Conservation (phyloP, 2,113 vertebrate species). For the Apeltes quadracus region DNA sequence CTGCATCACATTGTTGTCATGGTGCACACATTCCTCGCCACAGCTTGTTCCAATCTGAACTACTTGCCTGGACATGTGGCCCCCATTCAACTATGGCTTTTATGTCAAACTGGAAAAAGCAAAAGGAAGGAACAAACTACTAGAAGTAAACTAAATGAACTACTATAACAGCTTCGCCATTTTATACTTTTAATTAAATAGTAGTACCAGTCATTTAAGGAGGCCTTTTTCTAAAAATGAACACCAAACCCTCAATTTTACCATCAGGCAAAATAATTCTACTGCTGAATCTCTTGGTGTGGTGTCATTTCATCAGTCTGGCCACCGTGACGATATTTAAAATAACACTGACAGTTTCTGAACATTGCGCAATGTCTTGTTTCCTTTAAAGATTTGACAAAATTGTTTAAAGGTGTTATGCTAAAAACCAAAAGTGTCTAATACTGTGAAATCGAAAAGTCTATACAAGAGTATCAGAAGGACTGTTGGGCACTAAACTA, state of each 20-base stretch:
- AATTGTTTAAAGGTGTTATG: background rate
- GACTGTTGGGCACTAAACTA: constrained; percentile 7
- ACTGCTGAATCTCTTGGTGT: background rate
- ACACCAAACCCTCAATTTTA: constrained; percentile 1
- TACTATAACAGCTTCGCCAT: background rate
- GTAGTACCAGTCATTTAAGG: background rate
- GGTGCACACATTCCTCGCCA: background rate
- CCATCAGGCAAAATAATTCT: constrained; percentile 2
- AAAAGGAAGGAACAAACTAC: background rate
- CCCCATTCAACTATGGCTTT: constrained; percentile 2
- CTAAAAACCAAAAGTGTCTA: constrained; percentile 1
- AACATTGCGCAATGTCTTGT: background rate
- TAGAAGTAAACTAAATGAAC: too few species aligned
- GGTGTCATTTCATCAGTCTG: background rate
- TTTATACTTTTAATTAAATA: constrained; percentile 6
- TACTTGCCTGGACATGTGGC: constrained; percentile 17
- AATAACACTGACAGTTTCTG: background rate
- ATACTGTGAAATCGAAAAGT: constrained; percentile 8
- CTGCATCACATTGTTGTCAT: background rate
- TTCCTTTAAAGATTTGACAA: background rate
- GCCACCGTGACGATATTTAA: background rate
- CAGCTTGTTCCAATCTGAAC: background rate
- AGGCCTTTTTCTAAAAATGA: background rate
- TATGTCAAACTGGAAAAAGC: constrained; percentile 12
- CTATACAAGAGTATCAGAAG: constrained; percentile 31